Evolutionary conservation across 2,113 vertebrate species (phyloP).

Genomic region (Geococcyx californianus): DNA sequence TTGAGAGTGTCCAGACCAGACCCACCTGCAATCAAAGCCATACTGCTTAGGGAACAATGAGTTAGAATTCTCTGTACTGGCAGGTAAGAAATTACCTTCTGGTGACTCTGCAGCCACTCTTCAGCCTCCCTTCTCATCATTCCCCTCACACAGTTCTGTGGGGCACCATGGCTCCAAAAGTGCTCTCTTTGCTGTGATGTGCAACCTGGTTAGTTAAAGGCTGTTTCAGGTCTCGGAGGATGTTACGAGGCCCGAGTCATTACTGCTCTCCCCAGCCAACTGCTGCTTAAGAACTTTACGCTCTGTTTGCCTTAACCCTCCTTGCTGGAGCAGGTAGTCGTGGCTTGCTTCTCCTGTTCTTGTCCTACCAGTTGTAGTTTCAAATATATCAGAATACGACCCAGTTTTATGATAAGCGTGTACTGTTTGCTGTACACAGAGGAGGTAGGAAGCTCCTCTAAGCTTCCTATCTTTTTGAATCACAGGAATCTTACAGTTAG

Average conservation of each 20-base stretch:
- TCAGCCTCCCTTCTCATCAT: background rate
- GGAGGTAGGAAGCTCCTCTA: background rate
- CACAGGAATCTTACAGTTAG: background rate
- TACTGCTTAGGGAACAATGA: background rate
- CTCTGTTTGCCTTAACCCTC: conserved; percentile 48
- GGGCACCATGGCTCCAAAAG: background rate
- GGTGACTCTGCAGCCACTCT: fast-evolving
- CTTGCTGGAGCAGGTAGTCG: background rate
- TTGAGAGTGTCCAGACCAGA: background rate
- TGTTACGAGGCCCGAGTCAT: background rate
- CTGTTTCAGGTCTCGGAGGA: background rate
- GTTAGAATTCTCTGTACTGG: background rate
- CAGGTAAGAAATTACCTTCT: background rate
- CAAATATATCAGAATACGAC: background rate
- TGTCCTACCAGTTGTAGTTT: background rate
- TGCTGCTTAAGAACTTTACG: conserved; percentile 47
- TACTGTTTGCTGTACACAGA: background rate
- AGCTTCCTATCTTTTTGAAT: background rate
- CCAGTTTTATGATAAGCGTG: background rate
- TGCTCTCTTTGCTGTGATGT: background rate
- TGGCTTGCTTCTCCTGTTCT: background rate
- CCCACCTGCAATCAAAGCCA: background rate
- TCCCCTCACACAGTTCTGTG: background rate
- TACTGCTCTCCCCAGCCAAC: conserved; percentile 2
- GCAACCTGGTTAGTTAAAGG: background rate